phyloP scores from a whole-genome alignment of 2,113 vertebrate genomes.

The Stigmatopora nigra region DNA sequence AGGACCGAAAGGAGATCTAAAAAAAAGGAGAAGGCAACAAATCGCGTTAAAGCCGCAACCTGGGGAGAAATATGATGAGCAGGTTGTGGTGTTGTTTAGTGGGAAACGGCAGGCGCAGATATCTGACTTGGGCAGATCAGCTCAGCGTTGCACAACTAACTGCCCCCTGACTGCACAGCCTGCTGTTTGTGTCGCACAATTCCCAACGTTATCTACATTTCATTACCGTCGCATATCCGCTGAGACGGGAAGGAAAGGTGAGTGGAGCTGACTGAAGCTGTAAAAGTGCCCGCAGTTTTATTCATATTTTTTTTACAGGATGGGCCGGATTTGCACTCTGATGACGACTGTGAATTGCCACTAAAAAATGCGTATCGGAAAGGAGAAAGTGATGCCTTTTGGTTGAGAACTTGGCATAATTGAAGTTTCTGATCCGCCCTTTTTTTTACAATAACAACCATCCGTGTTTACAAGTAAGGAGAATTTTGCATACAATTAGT shows the following conservation, averaged over 20 bases:
- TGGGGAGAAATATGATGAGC: background rate
- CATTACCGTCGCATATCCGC: background rate
- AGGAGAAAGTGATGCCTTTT: background rate
- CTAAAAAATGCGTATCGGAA: background rate
- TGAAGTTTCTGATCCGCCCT: background rate
- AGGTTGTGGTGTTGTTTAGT: background rate
- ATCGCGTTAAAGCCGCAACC: background rate
- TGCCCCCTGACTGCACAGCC: background rate
- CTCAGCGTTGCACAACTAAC: background rate
- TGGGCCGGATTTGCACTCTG: background rate
- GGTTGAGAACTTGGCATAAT: background rate
- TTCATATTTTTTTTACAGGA: background rate
- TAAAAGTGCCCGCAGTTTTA: background rate
- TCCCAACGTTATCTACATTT: background rate
- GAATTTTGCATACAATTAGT: no score
- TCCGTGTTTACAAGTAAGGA: no score
- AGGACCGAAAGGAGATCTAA: background rate
- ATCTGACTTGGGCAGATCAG: background rate
- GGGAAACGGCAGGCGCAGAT: background rate
- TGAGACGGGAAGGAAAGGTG: background rate
- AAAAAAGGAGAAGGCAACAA: background rate
- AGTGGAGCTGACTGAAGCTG: background rate
- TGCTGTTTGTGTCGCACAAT: conserved; percentile 1
- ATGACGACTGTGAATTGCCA: background rate
- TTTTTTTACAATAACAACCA: no score